A percentile compares a stretch with the other conserved stretches of the same genome.
These are phyloP conservation scores for Philopedon plagiatum DNA, from an alignment of 2,888 invertebrate species.

Conservation along the genomic window DNA sequence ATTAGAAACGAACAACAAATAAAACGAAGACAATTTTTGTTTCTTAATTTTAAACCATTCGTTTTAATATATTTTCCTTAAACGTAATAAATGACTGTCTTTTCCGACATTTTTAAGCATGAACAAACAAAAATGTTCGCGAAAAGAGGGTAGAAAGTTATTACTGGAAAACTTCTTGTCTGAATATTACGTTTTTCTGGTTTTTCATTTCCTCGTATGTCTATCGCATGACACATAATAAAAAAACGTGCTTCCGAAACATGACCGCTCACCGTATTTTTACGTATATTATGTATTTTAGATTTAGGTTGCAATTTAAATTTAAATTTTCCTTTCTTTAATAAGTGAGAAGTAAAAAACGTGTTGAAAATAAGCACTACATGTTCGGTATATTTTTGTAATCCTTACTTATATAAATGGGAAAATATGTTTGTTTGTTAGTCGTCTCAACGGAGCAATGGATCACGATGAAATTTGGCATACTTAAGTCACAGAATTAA, in stretches of 20 bases:
- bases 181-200: constrained; percentile 1
- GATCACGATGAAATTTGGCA: too few species aligned
- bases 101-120: background rate
- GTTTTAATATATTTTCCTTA: background rate
- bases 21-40: too few species aligned
- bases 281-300: background rate
- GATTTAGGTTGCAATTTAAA: background rate
- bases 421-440: too few species aligned
- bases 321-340: background rate
- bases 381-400: too few species aligned
- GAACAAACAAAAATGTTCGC: background rate
- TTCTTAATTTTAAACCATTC: background rate
- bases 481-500: too few species aligned
- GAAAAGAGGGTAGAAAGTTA: constrained; percentile 5
- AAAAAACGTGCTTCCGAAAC: background rate
- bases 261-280: background rate
- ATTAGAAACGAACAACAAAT: too few species aligned
- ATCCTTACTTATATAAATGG: too few species aligned
- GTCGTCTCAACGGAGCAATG: too few species aligned
- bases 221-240: constrained; percentile 6
- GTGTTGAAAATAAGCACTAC: too few species aligned
- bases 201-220: constrained; percentile 5
- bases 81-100: background rate
- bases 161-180: constrained; percentile 16
- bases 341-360: too few species aligned